These are phyloP conservation scores for Noctua fimbriata DNA, from an alignment of 2,888 invertebrate species.

Conservation along the genomic window DNA sequence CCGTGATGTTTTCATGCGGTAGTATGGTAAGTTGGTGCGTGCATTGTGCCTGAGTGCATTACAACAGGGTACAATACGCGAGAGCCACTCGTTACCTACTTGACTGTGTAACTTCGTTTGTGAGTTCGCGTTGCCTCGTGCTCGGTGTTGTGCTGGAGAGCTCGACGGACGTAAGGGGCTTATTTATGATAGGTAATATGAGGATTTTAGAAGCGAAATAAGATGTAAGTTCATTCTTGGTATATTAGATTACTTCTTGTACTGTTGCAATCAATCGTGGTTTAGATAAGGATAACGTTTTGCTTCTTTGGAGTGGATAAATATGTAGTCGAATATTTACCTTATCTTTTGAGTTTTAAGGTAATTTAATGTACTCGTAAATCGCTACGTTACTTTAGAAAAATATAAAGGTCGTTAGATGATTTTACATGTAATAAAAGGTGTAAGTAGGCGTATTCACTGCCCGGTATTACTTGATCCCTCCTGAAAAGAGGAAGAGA, in stretches of 20 bases:
- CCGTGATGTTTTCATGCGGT: constrained; percentile 39
- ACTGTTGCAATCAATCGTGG: background rate
- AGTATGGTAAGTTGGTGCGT: constrained; percentile 62
- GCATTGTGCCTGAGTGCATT: constrained; percentile 72
- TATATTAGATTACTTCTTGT: background rate
- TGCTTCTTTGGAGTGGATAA: background rate
- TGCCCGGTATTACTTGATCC: background rate
- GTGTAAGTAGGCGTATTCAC: background rate
- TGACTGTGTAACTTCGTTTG: constrained; percentile 90
- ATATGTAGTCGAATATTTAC: background rate
- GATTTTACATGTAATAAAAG: background rate
- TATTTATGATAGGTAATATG: constrained; percentile 4
- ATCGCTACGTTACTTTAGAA: background rate
- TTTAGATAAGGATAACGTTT: background rate
- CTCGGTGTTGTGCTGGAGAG: constrained; percentile 68
- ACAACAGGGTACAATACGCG: constrained; percentile 80
- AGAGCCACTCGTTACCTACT: constrained; percentile 89
- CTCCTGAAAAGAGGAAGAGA: background rate
- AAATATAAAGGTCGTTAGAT: background rate
- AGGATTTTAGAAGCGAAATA: background rate
- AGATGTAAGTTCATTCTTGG: background rate
- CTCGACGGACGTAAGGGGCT: constrained; percentile 47
- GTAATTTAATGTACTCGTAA: background rate
- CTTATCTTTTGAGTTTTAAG: background rate
- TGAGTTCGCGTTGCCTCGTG: constrained; percentile 77